Evolutionary conservation across 2,113 vertebrate species (phyloP).

Genomic region (Caretta caretta): DNA sequence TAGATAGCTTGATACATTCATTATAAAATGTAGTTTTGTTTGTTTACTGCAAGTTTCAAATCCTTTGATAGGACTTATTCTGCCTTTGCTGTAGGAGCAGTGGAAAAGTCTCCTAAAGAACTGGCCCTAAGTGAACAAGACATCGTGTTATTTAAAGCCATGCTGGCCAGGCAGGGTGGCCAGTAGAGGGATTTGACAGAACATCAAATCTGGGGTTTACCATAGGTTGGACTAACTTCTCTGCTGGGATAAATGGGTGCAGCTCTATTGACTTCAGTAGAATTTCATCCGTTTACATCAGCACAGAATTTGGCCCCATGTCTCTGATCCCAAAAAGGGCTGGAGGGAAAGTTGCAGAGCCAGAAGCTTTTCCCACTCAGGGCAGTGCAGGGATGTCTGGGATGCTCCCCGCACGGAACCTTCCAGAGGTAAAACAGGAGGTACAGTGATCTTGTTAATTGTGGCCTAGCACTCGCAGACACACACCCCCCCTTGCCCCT

Average conservation of each 20-base stretch:
- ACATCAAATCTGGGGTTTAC: not conserved
- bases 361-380: not conserved
- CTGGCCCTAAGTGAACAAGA: not conserved
- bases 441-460: not conserved
- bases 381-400: not conserved
- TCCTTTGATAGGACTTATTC: not conserved
- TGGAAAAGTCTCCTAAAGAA: not conserved
- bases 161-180: not conserved
- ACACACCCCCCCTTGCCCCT: not conserved
- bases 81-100: not conserved
- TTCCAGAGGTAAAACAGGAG: not conserved
- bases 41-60: not conserved
- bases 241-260: not conserved
- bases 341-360: not conserved
- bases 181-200: not conserved
- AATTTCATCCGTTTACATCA: not conserved
- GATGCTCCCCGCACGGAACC: too few relatives aligned
- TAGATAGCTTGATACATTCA: not conserved
- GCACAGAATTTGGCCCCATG: not conserved
- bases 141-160: not conserved
- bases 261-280: not conserved
- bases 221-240: not conserved
- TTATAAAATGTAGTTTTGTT: not conserved
- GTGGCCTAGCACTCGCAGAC: not conserved
- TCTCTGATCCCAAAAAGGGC: not conserved